These are phyloP conservation scores for Trichonephila clavata DNA, from an alignment of 1,140 invertebrate species.

Conservation along the genomic window DNA sequence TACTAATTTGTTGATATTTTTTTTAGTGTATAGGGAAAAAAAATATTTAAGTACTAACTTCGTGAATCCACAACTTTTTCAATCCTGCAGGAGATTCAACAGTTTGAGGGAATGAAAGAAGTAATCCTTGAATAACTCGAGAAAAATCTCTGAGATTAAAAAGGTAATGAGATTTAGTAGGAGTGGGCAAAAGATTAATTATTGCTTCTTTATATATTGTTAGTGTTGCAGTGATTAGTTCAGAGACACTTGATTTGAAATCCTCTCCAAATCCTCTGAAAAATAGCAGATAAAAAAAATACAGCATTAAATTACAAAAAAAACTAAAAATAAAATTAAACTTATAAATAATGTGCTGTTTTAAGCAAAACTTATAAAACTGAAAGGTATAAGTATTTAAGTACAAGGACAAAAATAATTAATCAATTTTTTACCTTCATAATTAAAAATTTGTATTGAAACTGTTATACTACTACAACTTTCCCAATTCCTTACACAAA, in stretches of 20 bases:
- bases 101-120: slow-evolving; percentile 95
- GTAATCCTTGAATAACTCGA: slow-evolving; percentile 94
- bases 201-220: slow-evolving; percentile 93
- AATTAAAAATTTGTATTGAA: too few relatives aligned
- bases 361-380: too few relatives aligned
- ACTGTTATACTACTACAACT: too few relatives aligned
- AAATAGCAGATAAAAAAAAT: background rate
- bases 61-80: slow-evolving; percentile 96
- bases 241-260: slow-evolving; percentile 95
- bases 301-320: background rate
- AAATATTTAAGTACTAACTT: slow-evolving; percentile 83
- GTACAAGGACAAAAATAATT: too few relatives aligned
- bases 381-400: too few relatives aligned
- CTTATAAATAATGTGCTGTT: too few relatives aligned
- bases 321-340: background rate
- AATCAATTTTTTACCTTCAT: too few relatives aligned
- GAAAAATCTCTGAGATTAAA: slow-evolving; percentile 98
- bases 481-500: too few relatives aligned
- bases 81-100: slow-evolving; percentile 93
- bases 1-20: too few relatives aligned
- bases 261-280: slow-evolving; percentile 95
- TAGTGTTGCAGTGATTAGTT: slow-evolving; percentile 92
- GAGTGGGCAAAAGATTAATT: slow-evolving; percentile 88
- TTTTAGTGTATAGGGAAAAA: too few relatives aligned
- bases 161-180: slow-evolving; percentile 94